Evolutionary conservation across 2,888 invertebrate genomes (phyloP).

Genomic region (Rosalia funebris): DNA sequence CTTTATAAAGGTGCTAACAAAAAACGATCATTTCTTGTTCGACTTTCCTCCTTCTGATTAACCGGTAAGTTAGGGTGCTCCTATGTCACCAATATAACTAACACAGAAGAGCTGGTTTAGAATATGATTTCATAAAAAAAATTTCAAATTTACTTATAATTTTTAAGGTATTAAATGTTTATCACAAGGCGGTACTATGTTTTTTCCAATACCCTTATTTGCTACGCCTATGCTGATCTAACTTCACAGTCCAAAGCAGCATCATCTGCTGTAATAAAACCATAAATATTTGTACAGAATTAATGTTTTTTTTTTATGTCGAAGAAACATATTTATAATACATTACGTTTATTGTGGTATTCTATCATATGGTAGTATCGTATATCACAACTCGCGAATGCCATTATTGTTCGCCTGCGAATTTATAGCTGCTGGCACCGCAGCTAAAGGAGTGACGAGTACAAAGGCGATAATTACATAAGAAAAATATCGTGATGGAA

Average conservation of each 20-base stretch:
- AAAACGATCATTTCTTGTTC: too few relatives aligned
- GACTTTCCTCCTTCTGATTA: too few relatives aligned
- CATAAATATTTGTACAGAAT: slow-evolving; percentile 64
- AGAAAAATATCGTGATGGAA: too few relatives aligned
- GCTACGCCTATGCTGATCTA: slow-evolving; percentile 24
- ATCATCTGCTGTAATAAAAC: slow-evolving; percentile 64
- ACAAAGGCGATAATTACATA: neutral
- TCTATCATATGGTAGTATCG: slow-evolving; percentile 45
- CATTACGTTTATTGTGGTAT: slow-evolving; percentile 54
- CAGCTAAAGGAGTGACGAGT: slow-evolving; percentile 5
- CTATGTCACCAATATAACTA: too few relatives aligned
- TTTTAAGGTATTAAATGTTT: too few relatives aligned
- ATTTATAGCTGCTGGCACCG: slow-evolving; percentile 24
- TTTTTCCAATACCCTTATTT: too few relatives aligned
- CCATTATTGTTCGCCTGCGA: slow-evolving; percentile 34
- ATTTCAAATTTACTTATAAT: too few relatives aligned
- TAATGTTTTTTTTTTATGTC: slow-evolving; percentile 60
- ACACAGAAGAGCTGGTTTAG: too few relatives aligned
- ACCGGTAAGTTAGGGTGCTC: too few relatives aligned
- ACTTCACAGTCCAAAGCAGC: slow-evolving; percentile 47
- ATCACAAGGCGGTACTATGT: too few relatives aligned
- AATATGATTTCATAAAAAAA: too few relatives aligned
- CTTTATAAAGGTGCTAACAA: too few relatives aligned
- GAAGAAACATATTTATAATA: slow-evolving; percentile 47
- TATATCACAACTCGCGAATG: slow-evolving; percentile 42